Percentiles rank a stretch among this genome's conserved stretches.
phyloP scores from a whole-genome alignment of 2,797 vertebrate genomes.

The Botia almorhae region DNA sequence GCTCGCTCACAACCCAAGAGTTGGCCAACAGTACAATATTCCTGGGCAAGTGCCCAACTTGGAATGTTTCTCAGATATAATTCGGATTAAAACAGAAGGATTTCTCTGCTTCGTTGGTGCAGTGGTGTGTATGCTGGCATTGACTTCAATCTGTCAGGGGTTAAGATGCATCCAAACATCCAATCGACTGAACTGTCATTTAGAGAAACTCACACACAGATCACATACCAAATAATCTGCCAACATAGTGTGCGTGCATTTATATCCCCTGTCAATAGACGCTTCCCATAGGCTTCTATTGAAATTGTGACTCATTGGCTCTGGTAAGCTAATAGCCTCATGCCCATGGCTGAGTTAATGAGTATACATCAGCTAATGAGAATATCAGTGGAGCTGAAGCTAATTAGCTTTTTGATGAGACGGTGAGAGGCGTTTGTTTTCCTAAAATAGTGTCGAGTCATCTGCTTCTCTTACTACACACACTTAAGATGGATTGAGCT shows the following conservation, averaged over 20 bases:
- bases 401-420: constrained; percentile 50
- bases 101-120: neutral
- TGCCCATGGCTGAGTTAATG: constrained; percentile 34
- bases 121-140: neutral
- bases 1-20: neutral
- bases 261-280: constrained; percentile 21
- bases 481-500: constrained; percentile 3
- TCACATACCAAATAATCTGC: constrained; percentile 1
- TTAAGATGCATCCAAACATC: neutral
- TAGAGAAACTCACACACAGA: neutral
- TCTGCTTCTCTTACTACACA: constrained; percentile 20
- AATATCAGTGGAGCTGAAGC: constrained; percentile 48
- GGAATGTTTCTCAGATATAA: neutral
- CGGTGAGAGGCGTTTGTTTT: constrained; percentile 39
- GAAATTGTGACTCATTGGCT: constrained; percentile 33
- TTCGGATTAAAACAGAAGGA: neutral
- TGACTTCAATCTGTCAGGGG: neutral
- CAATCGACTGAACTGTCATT: neutral
- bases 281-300: constrained; percentile 23
- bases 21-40: neutral
- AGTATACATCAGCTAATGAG: constrained; percentile 47
- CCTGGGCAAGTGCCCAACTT: neutral
- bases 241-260: neutral
- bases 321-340: constrained; percentile 36
- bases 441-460: constrained; percentile 18